Conservation (phyloP, 2,888 invertebrate genomes). For the Thyatira batis region DNA sequence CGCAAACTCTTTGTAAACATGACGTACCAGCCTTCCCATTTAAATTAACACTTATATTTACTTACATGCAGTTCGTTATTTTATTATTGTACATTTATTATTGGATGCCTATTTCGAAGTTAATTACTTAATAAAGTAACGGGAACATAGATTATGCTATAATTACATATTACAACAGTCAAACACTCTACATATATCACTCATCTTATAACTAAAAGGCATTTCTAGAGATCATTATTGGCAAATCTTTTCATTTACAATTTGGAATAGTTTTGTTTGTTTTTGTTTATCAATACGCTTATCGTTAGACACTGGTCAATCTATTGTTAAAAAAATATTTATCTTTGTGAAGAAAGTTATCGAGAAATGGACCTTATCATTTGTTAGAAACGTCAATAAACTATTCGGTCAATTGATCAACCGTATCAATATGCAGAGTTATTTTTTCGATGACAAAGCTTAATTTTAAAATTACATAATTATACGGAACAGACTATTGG, state of each 20-base stretch:
- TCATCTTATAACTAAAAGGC: conserved; percentile 62
- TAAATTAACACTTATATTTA: background rate
- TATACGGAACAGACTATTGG: no score
- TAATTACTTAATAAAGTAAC: conserved; percentile 36
- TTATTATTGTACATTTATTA: background rate
- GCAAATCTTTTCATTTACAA: background rate
- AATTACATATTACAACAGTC: conserved; percentile 33
- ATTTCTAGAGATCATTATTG: conserved; percentile 66
- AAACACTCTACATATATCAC: background rate
- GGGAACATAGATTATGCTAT: conserved; percentile 58
- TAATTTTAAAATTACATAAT: no score
- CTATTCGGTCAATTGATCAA: no score
- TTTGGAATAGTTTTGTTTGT: background rate
- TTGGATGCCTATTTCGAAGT: background rate
- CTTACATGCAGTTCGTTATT: background rate
- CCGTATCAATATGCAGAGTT: no score
- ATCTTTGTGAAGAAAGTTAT: no score
- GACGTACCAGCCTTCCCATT: no score
- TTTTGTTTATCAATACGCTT: background rate
- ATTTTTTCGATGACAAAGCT: no score
- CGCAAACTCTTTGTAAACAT: background rate
- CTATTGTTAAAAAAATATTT: no score
- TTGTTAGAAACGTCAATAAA: no score
- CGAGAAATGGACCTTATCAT: no score
- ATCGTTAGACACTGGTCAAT: background rate